Evolutionary conservation across 2,113 vertebrate species (phyloP).

Genomic region (Puma concolor): DNA sequence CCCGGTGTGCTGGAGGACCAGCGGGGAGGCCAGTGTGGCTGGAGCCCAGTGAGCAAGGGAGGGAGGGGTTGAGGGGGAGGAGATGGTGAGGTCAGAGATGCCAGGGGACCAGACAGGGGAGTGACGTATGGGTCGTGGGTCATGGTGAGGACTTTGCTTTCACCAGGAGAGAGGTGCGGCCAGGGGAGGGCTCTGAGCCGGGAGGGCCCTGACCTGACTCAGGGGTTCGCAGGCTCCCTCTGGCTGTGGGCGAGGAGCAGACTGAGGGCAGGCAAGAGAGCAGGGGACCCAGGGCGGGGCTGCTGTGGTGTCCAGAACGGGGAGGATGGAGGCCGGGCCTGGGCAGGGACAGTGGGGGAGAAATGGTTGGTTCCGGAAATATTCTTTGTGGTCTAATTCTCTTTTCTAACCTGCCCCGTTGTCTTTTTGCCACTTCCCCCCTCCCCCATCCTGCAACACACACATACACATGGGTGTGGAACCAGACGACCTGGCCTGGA

Average conservation of each 20-base stretch:
- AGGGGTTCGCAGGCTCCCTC: background rate
- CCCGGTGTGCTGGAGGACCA: background rate
- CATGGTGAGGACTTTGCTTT: background rate
- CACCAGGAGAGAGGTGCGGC: background rate
- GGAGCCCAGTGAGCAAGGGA: background rate
- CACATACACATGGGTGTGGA: background rate
- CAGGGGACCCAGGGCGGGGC: background rate
- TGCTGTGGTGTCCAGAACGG: background rate
- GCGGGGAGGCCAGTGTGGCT: background rate
- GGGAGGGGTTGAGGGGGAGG: background rate
- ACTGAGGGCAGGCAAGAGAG: rapidly evolving
- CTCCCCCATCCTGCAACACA: rapidly evolving
- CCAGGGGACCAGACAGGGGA: background rate
- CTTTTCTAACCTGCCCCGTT: background rate
- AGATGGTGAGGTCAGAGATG: background rate
- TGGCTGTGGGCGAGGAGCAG: background rate
- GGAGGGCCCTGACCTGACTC: background rate
- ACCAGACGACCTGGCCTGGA: background rate
- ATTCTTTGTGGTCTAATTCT: background rate
- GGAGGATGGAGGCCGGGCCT: background rate
- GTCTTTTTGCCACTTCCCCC: background rate
- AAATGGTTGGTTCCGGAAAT: background rate
- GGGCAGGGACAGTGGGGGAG: too few species aligned
- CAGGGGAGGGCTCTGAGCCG: background rate
- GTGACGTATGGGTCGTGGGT: background rate